Evolutionary conservation across 2,888 invertebrate genomes (phyloP), one percentile per base, ranked within the genome.

Genomic region (Polymixis lichenea): DNA sequence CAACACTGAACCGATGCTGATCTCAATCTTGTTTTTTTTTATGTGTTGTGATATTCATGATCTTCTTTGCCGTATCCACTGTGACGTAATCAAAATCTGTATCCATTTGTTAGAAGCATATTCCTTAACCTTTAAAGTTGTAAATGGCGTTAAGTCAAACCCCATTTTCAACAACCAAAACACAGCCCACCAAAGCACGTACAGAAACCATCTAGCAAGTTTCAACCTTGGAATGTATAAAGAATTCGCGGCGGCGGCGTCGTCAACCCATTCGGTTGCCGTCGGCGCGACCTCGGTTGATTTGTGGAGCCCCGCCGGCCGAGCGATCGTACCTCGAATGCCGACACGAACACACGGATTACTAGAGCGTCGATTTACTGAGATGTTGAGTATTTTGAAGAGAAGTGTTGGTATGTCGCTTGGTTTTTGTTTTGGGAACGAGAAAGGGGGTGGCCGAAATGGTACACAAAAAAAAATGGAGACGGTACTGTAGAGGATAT

Each of bases 231-330:
- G 88, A 88, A 90, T 90, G 89, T 84, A 83, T 86, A 87, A 87
- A 89, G 88, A 88, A 91, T 90, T 88, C 86, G 83, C 74, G 78
- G 85, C 74, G 78, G 85, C 80, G 81, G 78, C 85, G 86, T 86
- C 84, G 86, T 85, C 88, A 89, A 83, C 82, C 86, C 86, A 73
- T 77, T 83, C 81, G 73, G 77, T 72, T 85, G 82, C 82, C 77
- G 83, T 66, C 83, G 82, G 71, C 79, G 84, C 75, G 77, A 69
- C 69, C 86, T 87, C 86, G 88, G 91, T 92, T 91, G 92, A 93
- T 94, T 94, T 94, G 93, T 93, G 91, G 90, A 87, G 75, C 77
- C 79, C 79, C 80, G 85, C 75, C 85, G 79, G 71, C 77, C 83
- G 79, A 80, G 87, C 84, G 86, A 82, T 82, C 80, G 81, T 76